A percentile compares a stretch with the other conserved stretches of the same genome.
Conservation (phyloP, 2,888 invertebrate species). For the Rapana venosa region DNA sequence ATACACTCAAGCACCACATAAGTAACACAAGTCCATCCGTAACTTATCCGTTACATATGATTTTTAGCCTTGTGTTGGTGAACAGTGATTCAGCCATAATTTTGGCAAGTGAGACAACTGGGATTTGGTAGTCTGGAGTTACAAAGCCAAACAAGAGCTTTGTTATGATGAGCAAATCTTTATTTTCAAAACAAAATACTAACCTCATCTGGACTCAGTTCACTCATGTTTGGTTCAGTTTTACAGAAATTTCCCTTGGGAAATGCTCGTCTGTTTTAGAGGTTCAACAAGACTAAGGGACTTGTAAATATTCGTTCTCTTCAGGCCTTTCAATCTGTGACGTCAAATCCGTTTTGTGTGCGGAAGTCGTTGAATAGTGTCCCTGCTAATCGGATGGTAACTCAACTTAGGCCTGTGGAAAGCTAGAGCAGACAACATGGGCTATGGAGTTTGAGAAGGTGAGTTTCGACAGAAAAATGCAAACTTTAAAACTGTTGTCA, state of each 20-base stretch:
- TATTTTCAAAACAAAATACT: constrained; percentile 73
- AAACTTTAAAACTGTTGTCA: not conserved
- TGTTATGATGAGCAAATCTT: not conserved
- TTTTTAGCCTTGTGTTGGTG: not conserved
- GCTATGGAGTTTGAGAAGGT: constrained; percentile 21
- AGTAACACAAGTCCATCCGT: no score
- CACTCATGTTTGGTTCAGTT: constrained; percentile 83
- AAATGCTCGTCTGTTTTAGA: not conserved
- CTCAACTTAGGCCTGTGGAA: not conserved
- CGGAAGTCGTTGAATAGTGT: constrained; percentile 35
- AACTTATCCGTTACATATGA: no score
- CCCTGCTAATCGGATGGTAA: constrained; percentile 40
- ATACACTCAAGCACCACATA: no score
- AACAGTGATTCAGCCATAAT: not conserved
- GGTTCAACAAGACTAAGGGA: not conserved
- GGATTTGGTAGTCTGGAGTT: not conserved
- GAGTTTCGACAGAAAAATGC: not conserved
- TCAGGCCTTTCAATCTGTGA: constrained; percentile 1
- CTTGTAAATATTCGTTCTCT: constrained; percentile 5
- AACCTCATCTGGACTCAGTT: constrained; percentile 93
- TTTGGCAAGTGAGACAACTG: no score
- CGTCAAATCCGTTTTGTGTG: constrained; percentile 42
- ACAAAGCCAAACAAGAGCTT: not conserved
- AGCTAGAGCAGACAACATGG: constrained; percentile 3
- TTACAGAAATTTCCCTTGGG: not conserved